Base-by-base conservation (phyloP, 35 echinoderm and acorn worm genomes). In the Diadema setosum region DNA sequence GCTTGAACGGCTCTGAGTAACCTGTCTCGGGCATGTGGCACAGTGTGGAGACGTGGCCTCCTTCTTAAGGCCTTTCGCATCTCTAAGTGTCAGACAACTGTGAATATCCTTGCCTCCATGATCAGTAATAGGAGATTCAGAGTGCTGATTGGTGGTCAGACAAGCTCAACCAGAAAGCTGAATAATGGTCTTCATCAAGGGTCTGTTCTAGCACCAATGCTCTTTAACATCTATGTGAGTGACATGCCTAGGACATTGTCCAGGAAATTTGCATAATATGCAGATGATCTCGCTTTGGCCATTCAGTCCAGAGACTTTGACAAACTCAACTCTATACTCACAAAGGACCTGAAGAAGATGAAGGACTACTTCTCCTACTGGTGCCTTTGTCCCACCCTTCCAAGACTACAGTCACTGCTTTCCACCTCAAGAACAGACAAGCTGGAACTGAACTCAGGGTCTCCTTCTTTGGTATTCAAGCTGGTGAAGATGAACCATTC, bases 201-300 rank as follows among this genome's bases (percentile, higher is more conserved):
- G 11, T 70, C 64, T 70, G 64, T 70, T 25, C 64, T 70, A 24
- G 64, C 64, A 12, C 64, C 64, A 11, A 21, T 70, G 32, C 64
- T 70, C 23, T 70, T 70, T 34, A 70, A 70, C 64, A 70, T 70
- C 23, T 70, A 70, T 70, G 64, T 70, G 64, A 70, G 23, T 24
- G 64, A 70, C 32, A 70, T 70, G 64, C 64, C 64, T 11, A 9
- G n/a, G 7, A 70, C 64, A 9, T 9, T 5, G 7, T 76, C 70
- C 5, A 76, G 70, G 33, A 76, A 7, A 40, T 27, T 76, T 76
- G 20, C n/a, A 21, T 76, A n/a, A n/a, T 50, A 31, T 76, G 70
- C 70, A 76, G 70, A 76, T 33, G 70, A 76, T 17, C 70, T 76
- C 40, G 70, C 70, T 40, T 35, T 76, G n/a, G 70, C 70, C 5